phyloP scores from a whole-genome alignment of 2,113 vertebrate species.

The Coptodon rendalli region DNA sequence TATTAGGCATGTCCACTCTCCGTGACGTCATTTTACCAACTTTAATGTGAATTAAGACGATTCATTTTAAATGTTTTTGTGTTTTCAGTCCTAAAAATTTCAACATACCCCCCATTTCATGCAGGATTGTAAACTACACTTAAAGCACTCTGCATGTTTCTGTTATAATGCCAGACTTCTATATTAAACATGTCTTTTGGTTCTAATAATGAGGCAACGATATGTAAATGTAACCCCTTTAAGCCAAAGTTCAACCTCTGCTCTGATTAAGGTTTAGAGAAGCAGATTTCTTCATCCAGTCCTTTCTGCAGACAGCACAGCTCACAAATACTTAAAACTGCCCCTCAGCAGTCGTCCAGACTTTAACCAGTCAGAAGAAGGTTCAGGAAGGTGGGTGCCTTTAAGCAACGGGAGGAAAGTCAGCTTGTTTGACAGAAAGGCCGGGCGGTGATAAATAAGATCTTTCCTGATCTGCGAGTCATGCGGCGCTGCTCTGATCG shows the following conservation, averaged over 20 bases:
- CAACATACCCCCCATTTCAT: rapidly evolving
- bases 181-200: not conserved
- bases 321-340: not conserved
- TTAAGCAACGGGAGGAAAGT: not conserved
- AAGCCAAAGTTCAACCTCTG: not conserved
- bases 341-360: not conserved
- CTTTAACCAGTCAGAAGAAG: not conserved
- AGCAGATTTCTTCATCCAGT: not conserved
- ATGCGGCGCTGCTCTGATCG: not conserved
- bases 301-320: not conserved
- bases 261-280: not conserved
- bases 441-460: not conserved
- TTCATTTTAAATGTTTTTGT: not conserved
- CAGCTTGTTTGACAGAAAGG: not conserved
- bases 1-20: not conserved
- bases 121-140: not conserved
- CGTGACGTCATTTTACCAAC: not conserved
- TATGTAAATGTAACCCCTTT: not conserved
- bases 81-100: not conserved
- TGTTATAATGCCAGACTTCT: not conserved
- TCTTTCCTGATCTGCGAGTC: not conserved
- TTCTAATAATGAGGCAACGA: not conserved
- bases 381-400: not conserved
- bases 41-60: not conserved
- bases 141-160: not conserved